A percentile compares a stretch with the other conserved stretches of the same genome.
phyloP scores from a whole-genome alignment of 2,797 vertebrate species.

The Helostoma temminkii region DNA sequence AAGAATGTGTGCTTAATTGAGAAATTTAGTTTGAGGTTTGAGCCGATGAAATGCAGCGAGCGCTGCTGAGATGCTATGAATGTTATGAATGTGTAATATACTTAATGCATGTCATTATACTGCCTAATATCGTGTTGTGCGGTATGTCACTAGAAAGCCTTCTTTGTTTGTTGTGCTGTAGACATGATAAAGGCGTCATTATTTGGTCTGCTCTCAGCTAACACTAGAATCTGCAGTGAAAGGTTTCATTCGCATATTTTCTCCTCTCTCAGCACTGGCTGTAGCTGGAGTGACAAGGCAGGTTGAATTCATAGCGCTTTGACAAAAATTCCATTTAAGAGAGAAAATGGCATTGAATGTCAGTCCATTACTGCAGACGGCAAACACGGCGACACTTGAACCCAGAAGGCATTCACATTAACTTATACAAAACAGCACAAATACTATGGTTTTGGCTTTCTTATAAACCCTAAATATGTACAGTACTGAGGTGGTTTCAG shows the following conservation, averaged over 20 bases:
- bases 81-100: conserved; percentile 56
- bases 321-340: conserved; percentile 81
- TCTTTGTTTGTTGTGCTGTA: conserved; percentile 73
- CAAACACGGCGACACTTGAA: conserved; percentile 77
- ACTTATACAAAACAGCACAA: conserved; percentile 68
- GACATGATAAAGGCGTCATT: conserved; percentile 78
- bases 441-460: conserved; percentile 30
- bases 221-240: conserved; percentile 73
- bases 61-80: conserved; percentile 56
- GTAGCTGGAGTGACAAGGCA: conserved; percentile 76
- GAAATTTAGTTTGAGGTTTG: conserved; percentile 68
- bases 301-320: conserved; percentile 78
- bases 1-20: conserved; percentile 82
- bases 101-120: conserved; percentile 73
- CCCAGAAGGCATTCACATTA: conserved; percentile 78
- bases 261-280: conserved; percentile 72
- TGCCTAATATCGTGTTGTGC: conserved; percentile 69
- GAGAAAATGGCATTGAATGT: conserved; percentile 79
- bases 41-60: conserved; percentile 64
- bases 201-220: conserved; percentile 71
- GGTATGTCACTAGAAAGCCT: conserved; percentile 75
- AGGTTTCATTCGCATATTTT: conserved; percentile 80
- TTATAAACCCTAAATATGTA: conserved; percentile 42
- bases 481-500: conserved; percentile 50
- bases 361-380: conserved; percentile 77